phyloP scores from a whole-genome alignment of 2,797 vertebrate species.

The Pseudocheirus occidentalis region DNA sequence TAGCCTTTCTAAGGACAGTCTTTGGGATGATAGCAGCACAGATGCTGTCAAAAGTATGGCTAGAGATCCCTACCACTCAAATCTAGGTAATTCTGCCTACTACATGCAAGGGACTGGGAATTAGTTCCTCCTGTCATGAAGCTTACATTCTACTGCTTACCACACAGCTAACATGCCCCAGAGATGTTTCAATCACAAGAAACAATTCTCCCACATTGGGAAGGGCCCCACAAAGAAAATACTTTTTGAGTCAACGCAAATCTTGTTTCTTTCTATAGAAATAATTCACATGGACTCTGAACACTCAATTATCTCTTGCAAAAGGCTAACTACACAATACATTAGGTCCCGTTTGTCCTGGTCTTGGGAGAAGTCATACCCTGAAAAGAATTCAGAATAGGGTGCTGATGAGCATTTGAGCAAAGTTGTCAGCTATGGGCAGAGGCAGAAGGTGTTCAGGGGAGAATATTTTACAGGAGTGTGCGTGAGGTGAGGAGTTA shows the following conservation, averaged over 20 bases:
- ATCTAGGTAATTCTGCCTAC: neutral
- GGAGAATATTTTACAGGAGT: neutral
- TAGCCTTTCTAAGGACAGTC: neutral
- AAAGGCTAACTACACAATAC: neutral
- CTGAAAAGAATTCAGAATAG: slow-evolving; percentile 7
- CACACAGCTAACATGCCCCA: neutral
- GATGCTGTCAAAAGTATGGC: neutral
- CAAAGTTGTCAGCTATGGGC: neutral
- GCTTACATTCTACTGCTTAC: neutral
- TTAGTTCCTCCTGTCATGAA: neutral
- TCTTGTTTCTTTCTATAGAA: neutral
- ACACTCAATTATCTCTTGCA: neutral
- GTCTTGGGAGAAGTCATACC: neutral
- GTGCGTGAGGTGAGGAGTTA: slow-evolving; percentile 13
- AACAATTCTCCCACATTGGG: neutral
- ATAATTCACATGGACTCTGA: neutral
- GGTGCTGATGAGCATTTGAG: neutral
- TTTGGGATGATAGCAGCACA: neutral
- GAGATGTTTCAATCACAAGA: neutral
- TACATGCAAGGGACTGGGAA: neutral
- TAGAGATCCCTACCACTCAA: neutral
- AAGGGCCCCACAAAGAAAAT: neutral
- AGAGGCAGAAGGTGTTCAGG: neutral
- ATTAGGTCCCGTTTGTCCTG: neutral
- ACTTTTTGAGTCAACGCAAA: neutral